These are phyloP conservation scores for Hirtodrosophila confusa DNA, from an alignment of 2,888 invertebrate genomes.

Conservation along the genomic window DNA sequence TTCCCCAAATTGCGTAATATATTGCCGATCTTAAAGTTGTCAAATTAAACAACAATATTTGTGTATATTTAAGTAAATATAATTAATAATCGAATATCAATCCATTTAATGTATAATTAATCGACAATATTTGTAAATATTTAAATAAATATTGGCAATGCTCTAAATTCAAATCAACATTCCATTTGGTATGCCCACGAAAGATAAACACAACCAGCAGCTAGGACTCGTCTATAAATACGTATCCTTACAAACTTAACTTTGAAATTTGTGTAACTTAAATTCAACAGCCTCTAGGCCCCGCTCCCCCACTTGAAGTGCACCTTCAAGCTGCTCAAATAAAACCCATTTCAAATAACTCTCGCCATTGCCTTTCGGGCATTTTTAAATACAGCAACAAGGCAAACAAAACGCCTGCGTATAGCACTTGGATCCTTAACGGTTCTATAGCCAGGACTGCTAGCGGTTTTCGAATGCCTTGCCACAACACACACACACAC, in stretches of 20 bases:
- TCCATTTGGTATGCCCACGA: no score
- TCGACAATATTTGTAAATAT: no score
- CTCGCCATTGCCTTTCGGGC: slow-evolving; percentile 59
- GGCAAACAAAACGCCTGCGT: slow-evolving; percentile 33
- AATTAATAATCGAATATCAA: background rate
- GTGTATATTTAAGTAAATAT: background rate
- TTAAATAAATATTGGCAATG: no score
- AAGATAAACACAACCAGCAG: background rate
- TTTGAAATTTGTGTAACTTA: slow-evolving; percentile 26
- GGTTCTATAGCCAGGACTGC: slow-evolving; percentile 9
- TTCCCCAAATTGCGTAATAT: no score
- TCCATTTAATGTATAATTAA: no score
- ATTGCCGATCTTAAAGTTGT: no score
- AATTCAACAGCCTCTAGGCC: background rate
- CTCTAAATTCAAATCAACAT: no score
- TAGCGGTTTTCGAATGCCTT: slow-evolving; percentile 26
- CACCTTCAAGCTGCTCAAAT: slow-evolving; percentile 30
- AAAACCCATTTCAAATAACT: slow-evolving; percentile 48
- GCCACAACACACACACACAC: slow-evolving; percentile 6
- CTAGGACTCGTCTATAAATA: background rate
- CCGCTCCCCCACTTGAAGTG: background rate
- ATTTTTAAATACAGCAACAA: slow-evolving; percentile 58
- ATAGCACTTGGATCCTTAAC: slow-evolving; percentile 21
- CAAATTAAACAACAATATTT: background rate
- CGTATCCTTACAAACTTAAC: slow-evolving; percentile 21